Evolutionary conservation across 2,797 vertebrate genomes (phyloP).

Genomic region (Spheniscus humboldti): DNA sequence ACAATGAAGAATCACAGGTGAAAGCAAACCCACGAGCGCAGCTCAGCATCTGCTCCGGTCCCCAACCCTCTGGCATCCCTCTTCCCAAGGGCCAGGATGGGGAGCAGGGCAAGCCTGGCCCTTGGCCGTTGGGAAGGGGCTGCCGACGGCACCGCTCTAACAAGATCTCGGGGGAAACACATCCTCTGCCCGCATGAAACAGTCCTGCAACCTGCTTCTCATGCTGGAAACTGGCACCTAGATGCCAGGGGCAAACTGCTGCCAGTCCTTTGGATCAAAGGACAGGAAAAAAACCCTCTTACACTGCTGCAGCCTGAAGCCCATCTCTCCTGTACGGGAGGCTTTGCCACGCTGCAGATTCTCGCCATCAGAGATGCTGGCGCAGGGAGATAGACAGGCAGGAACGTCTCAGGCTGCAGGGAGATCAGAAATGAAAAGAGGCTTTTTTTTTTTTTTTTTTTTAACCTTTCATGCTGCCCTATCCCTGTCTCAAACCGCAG

Average conservation of each 20-base stretch:
- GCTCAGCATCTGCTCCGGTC: not conserved
- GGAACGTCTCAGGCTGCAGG: not conserved
- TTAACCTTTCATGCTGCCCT: not conserved
- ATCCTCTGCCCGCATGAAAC: not conserved
- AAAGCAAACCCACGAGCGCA: not conserved
- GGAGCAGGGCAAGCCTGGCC: too few species aligned
- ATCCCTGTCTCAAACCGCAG: rapidly evolving
- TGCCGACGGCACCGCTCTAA: rapidly evolving
- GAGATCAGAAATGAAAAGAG: not conserved
- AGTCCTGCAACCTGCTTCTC: not conserved
- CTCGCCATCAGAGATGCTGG: rapidly evolving
- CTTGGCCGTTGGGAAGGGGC: not conserved
- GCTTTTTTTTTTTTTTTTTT: too few species aligned
- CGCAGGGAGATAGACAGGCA: not conserved
- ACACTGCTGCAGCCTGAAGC: not conserved
- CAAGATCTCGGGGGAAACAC: not conserved
- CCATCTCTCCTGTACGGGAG: not conserved
- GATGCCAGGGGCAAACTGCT: not conserved
- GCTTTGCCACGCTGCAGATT: not conserved
- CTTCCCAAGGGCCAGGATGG: not conserved
- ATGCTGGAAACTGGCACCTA: not conserved
- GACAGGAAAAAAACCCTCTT: not conserved
- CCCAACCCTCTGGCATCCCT: not conserved
- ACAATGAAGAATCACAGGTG: not conserved
- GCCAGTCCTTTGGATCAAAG: not conserved